Conservation (phyloP, 2,113 vertebrate species). For the Larimichthys polyactis region DNA sequence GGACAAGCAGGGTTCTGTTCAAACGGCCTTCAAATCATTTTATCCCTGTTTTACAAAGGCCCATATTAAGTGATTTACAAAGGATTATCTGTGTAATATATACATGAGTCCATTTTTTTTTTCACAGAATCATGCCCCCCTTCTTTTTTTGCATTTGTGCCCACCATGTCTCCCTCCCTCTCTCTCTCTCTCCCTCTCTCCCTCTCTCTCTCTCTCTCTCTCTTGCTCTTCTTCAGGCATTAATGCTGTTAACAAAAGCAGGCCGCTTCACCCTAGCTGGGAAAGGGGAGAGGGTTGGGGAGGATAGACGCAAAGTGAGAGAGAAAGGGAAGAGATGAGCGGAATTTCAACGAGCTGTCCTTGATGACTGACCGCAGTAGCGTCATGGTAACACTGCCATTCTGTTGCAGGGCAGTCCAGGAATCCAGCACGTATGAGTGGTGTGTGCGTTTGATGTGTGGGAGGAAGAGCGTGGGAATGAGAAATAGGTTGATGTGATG, state of each 20-base stretch:
- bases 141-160: slow-evolving; percentile 20
- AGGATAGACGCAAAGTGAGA: slow-evolving; percentile 56
- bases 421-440: slow-evolving; percentile 8
- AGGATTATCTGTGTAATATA: slow-evolving; percentile 76
- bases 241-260: slow-evolving; percentile 80
- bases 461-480: slow-evolving; percentile 21
- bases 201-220: neutral
- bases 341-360: slow-evolving; percentile 81
- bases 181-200: slow-evolving; percentile 2
- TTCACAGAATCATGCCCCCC: slow-evolving; percentile 42
- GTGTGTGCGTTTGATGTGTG: slow-evolving; percentile 10
- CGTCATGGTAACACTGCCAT: slow-evolving; percentile 68
- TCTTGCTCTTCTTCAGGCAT: slow-evolving; percentile 47
- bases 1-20: slow-evolving; percentile 47
- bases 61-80: slow-evolving; percentile 73
- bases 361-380: slow-evolving; percentile 63
- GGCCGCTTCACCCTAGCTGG: slow-evolving; percentile 44
- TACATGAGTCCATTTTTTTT: slow-evolving; percentile 50
- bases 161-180: neutral
- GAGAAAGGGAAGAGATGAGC: slow-evolving; percentile 60
- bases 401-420: slow-evolving; percentile 49
- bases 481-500: slow-evolving; percentile 33
- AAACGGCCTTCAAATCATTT: slow-evolving; percentile 74
- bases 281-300: slow-evolving; percentile 30
- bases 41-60: slow-evolving; percentile 53